phyloP scores from a whole-genome alignment of 2,888 invertebrate species.

The Euzetes globulus region DNA sequence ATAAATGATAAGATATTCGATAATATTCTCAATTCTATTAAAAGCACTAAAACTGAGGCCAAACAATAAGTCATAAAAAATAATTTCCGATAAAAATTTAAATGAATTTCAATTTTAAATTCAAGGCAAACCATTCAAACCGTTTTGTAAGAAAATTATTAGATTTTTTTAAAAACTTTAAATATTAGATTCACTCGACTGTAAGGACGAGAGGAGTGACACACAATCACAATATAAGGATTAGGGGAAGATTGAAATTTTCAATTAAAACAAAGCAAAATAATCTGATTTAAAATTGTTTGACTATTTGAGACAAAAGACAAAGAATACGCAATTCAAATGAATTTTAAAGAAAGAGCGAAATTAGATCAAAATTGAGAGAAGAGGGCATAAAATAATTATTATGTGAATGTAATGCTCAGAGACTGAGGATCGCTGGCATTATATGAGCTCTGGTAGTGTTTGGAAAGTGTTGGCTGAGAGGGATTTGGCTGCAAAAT shows the following conservation, averaged over 20 bases:
- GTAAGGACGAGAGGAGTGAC: too few species aligned
- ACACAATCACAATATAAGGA: background rate
- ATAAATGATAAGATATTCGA: background rate
- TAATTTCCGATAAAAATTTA: background rate
- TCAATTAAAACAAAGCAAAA: background rate
- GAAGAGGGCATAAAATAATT: constrained; percentile 15
- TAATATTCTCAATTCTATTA: background rate
- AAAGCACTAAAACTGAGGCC: background rate
- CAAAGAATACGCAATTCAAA: too few species aligned
- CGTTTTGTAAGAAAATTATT: constrained; percentile 2
- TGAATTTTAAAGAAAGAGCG: background rate
- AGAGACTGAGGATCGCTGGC: background rate
- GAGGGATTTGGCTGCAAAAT: constrained; percentile 20
- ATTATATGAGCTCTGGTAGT: background rate
- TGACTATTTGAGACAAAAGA: background rate
- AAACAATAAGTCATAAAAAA: background rate
- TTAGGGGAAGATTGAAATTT: background rate
- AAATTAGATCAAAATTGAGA: background rate
- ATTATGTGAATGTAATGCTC: background rate
- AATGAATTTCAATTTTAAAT: background rate
- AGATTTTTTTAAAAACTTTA: too few species aligned
- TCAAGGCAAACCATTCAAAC: background rate
- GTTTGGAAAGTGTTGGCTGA: constrained; percentile 5
- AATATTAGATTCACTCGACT: too few species aligned
- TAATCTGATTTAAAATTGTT: background rate